Base-by-base conservation (phyloP, 2,888 invertebrate species). In the Glaucopsyche alexis region DNA sequence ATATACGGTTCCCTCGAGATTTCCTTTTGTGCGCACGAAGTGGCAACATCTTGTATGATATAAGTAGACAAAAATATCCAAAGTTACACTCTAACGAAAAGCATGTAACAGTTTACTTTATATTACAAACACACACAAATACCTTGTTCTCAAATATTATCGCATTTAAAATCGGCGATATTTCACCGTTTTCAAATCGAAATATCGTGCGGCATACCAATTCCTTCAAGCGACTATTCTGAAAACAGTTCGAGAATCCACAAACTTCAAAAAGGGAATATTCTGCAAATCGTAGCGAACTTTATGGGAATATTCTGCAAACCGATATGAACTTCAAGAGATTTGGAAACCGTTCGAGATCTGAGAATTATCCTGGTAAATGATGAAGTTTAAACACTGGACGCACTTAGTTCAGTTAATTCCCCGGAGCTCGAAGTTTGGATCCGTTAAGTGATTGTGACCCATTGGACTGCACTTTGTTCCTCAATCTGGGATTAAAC, bases 381-480 rank as follows among this genome's bases (percentile, higher is more conserved):
- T 42, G 66, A 60, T 60, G 60, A 38, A 60, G 60, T 60, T 66
- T 42, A 66, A 42, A 38, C 66, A 9, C 0, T 16, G 66, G 66
- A 66, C 66, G 42, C 40, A 66, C 66, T 66, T 42, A n/a, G 42
- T 42, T 9, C 40, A 3, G 40, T 42, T 66, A 66, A 42, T 66
- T 66, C 66, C 16, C 42, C 29, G 60, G 14, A 19, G 38, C 47
- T 19, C 49, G 29, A 49, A 69, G 69, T 69, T 69, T 14, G 47
- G 47, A 47, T 29, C 47, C 47, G 69, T 47, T 49, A 47, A 47
- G 69, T 69, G 47, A 69, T 29, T 47, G 47, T 69, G 69, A 69
- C 60, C 60, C 60, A 55, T 55, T 19, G 55, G 55, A 42, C 42
- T 66, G 66, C 66, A 66, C 66, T 66, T 60, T 60, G 60, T 38